Conservation (phyloP, 2,113 vertebrate species). For the Hemibagrus wyckioides region DNA sequence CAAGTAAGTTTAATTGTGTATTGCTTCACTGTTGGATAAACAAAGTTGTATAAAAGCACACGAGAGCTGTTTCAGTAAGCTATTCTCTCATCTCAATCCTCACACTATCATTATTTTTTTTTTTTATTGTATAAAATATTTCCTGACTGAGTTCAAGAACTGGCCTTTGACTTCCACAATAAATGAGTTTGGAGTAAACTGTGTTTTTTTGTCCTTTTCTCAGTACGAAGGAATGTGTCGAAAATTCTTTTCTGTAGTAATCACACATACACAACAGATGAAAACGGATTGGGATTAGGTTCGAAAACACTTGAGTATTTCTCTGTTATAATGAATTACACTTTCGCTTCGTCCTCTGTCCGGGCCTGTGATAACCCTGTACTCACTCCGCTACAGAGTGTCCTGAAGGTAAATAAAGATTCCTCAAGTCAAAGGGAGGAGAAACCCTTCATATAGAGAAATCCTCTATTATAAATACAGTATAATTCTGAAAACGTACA, state of each 20-base stretch:
- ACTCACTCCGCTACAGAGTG: not conserved
- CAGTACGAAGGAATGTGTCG: not conserved
- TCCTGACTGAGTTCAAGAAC: not conserved
- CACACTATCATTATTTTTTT: not conserved
- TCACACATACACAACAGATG: not conserved
- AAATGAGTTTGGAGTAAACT: not conserved
- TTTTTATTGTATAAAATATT: not conserved
- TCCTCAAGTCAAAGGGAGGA: no score
- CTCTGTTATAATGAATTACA: not conserved
- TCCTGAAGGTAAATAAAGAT: no score
- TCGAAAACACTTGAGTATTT: not conserved
- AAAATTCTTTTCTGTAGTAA: not conserved
- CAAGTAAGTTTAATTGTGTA: not conserved
- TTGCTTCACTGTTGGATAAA: not conserved
- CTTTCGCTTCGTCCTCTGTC: not conserved
- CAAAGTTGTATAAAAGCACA: not conserved
- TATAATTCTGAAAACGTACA: not conserved
- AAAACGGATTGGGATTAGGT: not conserved
- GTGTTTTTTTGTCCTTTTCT: not conserved
- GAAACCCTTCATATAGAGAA: not conserved
- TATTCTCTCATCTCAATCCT: not conserved
- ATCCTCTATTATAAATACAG: not conserved
- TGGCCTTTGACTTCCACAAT: not conserved
- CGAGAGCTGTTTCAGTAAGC: not conserved
- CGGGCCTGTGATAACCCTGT: not conserved